phyloP scores from a whole-genome alignment of 1,140 invertebrate species.

The Fopius arisanus region DNA sequence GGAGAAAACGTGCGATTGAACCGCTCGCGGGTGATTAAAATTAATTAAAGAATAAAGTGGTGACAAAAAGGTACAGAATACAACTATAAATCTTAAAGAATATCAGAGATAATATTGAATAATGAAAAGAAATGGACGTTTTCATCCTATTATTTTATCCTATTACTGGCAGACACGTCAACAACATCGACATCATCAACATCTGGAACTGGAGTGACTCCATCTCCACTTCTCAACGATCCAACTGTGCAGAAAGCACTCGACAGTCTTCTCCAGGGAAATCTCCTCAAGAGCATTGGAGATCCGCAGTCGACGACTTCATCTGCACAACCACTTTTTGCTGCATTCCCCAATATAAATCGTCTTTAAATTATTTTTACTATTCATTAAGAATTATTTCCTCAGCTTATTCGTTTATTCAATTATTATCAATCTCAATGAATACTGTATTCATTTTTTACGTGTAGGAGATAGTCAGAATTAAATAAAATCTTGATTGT shows the following conservation, averaged over 20 bases:
- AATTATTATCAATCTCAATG: too few relatives aligned
- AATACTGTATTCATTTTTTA: too few relatives aligned
- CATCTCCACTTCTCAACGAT: conserved; percentile 73
- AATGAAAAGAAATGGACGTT: not conserved
- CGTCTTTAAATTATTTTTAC: conserved; percentile 49
- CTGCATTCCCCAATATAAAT: conserved; percentile 60
- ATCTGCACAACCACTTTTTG: conserved; percentile 54
- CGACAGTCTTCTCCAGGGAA: conserved; percentile 75
- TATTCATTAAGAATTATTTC: not conserved
- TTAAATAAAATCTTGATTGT: too few relatives aligned
- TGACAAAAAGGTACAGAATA: conserved; percentile 3
- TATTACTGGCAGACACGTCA: not conserved
- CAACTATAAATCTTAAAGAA: not conserved
- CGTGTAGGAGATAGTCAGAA: too few relatives aligned
- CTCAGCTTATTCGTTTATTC: not conserved
- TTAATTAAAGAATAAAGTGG: not conserved
- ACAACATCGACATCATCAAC: conserved; percentile 25
- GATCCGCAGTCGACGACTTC: conserved; percentile 47
- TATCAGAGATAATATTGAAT: not conserved
- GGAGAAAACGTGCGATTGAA: too few relatives aligned
- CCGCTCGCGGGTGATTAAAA: not conserved
- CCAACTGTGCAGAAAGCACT: conserved; percentile 79
- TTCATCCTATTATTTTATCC: not conserved
- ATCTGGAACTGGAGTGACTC: conserved; percentile 49
- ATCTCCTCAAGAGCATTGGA: conserved; percentile 68